These are phyloP conservation scores for Lutra lutra DNA, from an alignment of 2,797 vertebrate genomes.

Conservation along the genomic window DNA sequence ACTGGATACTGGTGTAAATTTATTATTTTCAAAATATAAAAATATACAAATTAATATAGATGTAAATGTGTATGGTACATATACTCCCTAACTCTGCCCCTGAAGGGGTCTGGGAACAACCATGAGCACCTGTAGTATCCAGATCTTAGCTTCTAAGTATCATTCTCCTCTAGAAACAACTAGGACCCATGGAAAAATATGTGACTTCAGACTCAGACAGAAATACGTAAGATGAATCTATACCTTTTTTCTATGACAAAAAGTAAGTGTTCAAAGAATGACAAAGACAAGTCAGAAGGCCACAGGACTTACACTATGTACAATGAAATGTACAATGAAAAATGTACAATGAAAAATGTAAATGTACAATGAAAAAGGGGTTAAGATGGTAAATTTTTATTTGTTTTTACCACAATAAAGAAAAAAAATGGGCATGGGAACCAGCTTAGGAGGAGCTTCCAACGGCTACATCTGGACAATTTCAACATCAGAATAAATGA, in stretches of 20 bases:
- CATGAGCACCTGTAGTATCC: not conserved
- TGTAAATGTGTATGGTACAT: not conserved
- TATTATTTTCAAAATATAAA: not conserved
- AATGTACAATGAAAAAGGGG: not conserved
- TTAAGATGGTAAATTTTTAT: not conserved
- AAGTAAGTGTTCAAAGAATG: not conserved
- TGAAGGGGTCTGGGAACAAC: not conserved
- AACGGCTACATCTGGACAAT: not conserved
- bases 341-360: not conserved
- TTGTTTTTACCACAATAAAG: not conserved
- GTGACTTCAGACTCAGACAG: not conserved
- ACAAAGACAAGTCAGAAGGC: not conserved
- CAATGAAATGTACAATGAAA: not conserved
- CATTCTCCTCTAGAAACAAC: not conserved
- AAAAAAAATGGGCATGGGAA: not conserved
- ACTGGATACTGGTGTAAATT: not conserved
- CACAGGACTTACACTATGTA: not conserved
- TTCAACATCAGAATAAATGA: slow-evolving; percentile 15
- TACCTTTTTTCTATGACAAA: not conserved
- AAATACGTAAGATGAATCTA: not conserved
- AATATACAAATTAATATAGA: not conserved
- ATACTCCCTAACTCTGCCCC: not conserved
- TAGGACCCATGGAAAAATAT: not conserved
- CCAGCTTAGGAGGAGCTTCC: not conserved
- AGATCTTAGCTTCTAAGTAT: not conserved